Base-by-base conservation (phyloP, 23 tunicate species). In the Corella eumyota region DNA sequence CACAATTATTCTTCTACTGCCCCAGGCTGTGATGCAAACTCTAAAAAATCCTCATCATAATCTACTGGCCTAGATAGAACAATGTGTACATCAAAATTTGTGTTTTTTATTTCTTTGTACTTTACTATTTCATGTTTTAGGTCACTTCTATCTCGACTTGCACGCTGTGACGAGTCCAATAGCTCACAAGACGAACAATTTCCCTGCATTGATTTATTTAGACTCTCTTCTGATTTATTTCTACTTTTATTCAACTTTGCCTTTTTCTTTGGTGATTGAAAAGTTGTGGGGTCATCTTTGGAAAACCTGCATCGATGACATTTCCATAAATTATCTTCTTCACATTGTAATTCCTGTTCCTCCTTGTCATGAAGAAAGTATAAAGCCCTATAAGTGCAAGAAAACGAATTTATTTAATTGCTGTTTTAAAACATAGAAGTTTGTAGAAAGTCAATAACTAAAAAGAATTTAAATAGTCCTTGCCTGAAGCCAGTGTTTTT, bases 401-500 rank as follows among this genome's bases (percentile, higher is more conserved):
- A 40, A 64, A 44, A 22, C 11, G n/a, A 4, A 38, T 36, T 21
- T 31, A 31, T 17, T 3, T 32, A 15, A 52, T 13, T 21, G 48
- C 15, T 40, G 11, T 40, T 40, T 40, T 40, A 15, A 15, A 15
- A 15, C 13, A 15, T 11, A 40, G 15, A 9, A 40, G 15, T 11
- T 40, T 9, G 48, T 40, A 9, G 13, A 40, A 40, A 9, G 48
- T 40, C 11, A 34, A 3, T 32, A 11, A 40, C 13, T 40, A 40
- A 40, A 40, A 40, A 15, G 13, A 9, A 40, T 9, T 9, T 9
- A 9, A 40, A 40, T 40, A 40, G 52, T 38, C 6, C 46, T 56
- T 55, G 69, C 93, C 93, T 75, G 60, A 83, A 83, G 17, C 93
- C 93, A 11, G 93, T 83, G 32, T 69, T 35, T 32, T 56, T 62